Evolutionary conservation across 2,888 invertebrate genomes (phyloP), one percentile per base, ranked within the genome.

Genomic region (Rhingia campestris): DNA sequence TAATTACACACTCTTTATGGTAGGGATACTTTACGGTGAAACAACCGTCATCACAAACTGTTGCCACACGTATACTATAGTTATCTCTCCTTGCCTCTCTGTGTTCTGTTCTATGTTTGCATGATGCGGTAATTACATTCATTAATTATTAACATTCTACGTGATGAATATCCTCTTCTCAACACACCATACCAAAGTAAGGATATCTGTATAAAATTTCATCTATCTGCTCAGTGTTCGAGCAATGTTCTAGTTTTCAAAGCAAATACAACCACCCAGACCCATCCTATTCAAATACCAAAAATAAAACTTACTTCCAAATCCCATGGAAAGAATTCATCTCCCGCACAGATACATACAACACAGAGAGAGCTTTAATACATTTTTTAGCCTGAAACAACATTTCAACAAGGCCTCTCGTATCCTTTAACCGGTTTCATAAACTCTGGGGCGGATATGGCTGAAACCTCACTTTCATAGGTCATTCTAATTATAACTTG

Each of bases 61-160:
- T 12, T 64, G 12, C 37, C 47, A 39, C 6, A 51, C 30, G 32
- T n/a, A 41, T 39, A 22, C 22, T 22, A 22, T 22, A 2, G 22
- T 22, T 22, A 7, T 49, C 12, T 32, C 30, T n/a, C 4, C 6
- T 7, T 32, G 49, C 14, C 30, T 22, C 7, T 39, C 47, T 22
- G 22, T 22, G 1, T 2, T 22, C 22, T 22, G 22, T 22, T 22
- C 22, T 22, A 22, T 22, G 45, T 35, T 30, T 30, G 3, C 47
- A 51, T 22, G 49, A 58, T 49, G 49, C 14, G 9, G 66, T 75
- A 66, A 75, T 75, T 58, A 43, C 51, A 66, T 75, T 49, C 74
- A 75, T 75, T 66, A 12, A 75, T 75, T 51, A 56, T 47, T 66
- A 35, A 58, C 58, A 49, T 39, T 33, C 56, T 43, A 30, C n/a